Percentiles rank a stretch among this genome's conserved stretches.
Conservation (phyloP, 1,140 invertebrate genomes). For the Aricia agestis region DNA sequence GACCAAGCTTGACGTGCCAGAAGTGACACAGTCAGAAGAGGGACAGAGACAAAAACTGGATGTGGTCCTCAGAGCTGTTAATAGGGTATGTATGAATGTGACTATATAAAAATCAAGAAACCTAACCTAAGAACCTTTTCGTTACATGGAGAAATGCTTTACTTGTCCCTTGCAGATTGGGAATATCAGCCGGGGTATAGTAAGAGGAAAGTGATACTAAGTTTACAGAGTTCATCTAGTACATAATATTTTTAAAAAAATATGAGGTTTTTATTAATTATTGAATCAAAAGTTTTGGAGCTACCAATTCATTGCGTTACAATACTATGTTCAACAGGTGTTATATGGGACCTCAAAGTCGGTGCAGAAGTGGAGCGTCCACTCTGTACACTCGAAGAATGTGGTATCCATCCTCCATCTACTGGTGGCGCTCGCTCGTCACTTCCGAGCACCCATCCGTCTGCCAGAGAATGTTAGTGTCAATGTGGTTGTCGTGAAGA, state of each 20-base stretch:
- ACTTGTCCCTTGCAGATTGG: too few relatives aligned
- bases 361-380: constrained; percentile 92
- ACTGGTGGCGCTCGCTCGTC: constrained; percentile 92
- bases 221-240: too few relatives aligned
- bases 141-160: too few relatives aligned
- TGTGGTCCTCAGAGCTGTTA: constrained; percentile 91
- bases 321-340: constrained; percentile 74
- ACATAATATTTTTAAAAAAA: too few relatives aligned
- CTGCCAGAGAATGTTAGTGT: constrained; percentile 97
- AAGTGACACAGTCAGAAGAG: constrained; percentile 99
- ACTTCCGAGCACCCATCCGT: constrained; percentile 96
- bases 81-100: constrained; percentile 76
- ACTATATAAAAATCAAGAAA: too few relatives aligned
- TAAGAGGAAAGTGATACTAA: too few relatives aligned
- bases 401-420: constrained; percentile 97
- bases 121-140: too few relatives aligned
- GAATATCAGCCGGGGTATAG: too few relatives aligned
- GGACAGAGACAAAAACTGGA: constrained; percentile 96
- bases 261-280: too few relatives aligned
- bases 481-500: constrained; percentile 91
- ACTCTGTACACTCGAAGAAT: constrained; percentile 96
- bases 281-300: too few relatives aligned
- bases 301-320: too few relatives aligned
- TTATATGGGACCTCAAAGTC: constrained; percentile 76
- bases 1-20: constrained; percentile 95